Conservation (phyloP, 2,113 vertebrate genomes). For the Cairina moschata region DNA sequence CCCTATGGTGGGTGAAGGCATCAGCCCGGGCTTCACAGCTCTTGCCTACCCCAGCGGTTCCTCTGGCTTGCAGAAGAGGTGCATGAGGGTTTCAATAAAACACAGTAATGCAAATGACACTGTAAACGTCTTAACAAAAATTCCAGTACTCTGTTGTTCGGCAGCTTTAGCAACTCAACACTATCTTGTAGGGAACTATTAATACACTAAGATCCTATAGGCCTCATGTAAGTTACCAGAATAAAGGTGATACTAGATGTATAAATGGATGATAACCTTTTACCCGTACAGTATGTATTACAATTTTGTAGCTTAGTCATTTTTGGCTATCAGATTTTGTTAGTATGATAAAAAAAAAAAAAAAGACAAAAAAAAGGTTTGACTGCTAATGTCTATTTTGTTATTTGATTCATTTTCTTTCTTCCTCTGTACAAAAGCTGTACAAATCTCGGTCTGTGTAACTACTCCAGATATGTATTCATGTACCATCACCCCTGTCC, state of each 20-base stretch:
- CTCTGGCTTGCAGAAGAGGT: conserved; percentile 45
- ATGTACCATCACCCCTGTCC: conserved; percentile 45
- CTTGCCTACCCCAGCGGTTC: neutral
- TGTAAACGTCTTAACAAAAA: conserved; percentile 40
- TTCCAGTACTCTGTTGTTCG: neutral
- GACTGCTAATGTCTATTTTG: conserved; percentile 71
- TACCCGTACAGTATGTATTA: conserved; percentile 63
- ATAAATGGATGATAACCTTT: conserved; percentile 71
- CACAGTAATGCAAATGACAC: conserved; percentile 7
- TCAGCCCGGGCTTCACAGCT: neutral
- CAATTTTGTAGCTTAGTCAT: conserved; percentile 75
- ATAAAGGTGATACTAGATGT: conserved; percentile 54
- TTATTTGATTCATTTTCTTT: conserved; percentile 52
- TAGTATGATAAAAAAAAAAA: conserved; percentile 56
- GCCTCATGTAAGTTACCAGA: conserved; percentile 50
- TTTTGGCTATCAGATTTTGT: conserved; percentile 73
- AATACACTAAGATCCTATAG: conserved; percentile 67
- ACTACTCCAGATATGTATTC: conserved; percentile 48
- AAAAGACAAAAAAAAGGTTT: neutral
- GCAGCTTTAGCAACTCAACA: conserved; percentile 61
- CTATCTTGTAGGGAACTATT: conserved; percentile 35
- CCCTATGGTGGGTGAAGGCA: neutral
- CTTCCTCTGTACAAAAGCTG: conserved; percentile 69
- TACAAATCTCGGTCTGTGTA: conserved; percentile 69
- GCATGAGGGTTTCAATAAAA: conserved; percentile 56